Base-by-base conservation (phyloP, 2,888 invertebrate genomes). In the Pyralis farinalis region DNA sequence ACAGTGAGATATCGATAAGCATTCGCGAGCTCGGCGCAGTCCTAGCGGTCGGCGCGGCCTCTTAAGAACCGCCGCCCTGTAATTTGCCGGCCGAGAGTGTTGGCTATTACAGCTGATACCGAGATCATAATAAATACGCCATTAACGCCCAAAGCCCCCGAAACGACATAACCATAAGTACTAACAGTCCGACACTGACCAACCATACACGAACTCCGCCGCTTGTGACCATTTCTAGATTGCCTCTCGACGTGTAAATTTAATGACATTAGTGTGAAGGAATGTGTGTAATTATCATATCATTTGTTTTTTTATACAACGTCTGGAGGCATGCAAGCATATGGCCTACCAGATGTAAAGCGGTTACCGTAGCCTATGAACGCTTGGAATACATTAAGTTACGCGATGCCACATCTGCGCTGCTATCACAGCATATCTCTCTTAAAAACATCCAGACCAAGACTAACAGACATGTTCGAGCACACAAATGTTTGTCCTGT, bases 71-170 rank as follows among this genome's bases (percentile, higher is more conserved):
- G 80, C 87, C 88, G 89, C 90, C 88, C 88, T 90, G 87, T 90
- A 90, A 89, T 90, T 89, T 90, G 87, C 83, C 73, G 77, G 67
- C 85, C 75, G 83, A 83, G 81, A 88, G 87, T 88, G 87, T 84
- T 81, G 86, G 86, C 85, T 82, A 88, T 87, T 88, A 86, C 83
- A 67, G 78, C 79, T 83, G 86, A 87, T 87, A 85, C 85, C 83
- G 77, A 80, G 85, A 88, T 87, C 87, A 87, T 88, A 87, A 88
- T 88, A 88, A 87, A 87, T 87, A 87, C 85, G 75, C 88, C 83
- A 87, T 87, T 86, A 87, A 86, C 88, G 86, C 86, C 84, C 78
- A 63, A 72, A 80, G 78, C 83, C 81, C 83, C 82, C 86, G 82
- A 86, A 85, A 84, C 77, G 80, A 73, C 80, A 74, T 73, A 79